These are phyloP conservation scores for Distichodus sexfasciatus DNA, from an alignment of 2,797 vertebrate genomes.

Conservation along the genomic window DNA sequence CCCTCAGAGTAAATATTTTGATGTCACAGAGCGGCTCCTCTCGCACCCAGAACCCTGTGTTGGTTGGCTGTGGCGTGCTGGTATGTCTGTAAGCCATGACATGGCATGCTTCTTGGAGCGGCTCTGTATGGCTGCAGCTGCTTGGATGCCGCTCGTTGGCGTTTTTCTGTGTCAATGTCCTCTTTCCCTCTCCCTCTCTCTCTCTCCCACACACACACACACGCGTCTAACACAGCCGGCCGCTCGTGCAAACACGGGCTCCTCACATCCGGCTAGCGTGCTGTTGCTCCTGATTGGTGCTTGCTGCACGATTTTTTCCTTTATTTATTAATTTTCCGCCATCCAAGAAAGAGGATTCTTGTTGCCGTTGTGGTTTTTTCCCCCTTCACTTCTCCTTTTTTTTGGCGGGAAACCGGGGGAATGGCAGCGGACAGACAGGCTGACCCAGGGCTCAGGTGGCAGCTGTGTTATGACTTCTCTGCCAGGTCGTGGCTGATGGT, in stretches of 20 bases:
- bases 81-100: slow-evolving; percentile 59
- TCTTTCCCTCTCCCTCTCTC: slow-evolving; percentile 60
- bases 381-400: slow-evolving; percentile 16
- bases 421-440: slow-evolving; percentile 69
- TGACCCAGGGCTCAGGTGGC: slow-evolving; percentile 77
- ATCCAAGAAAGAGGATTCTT: slow-evolving; percentile 62
- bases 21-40: slow-evolving; percentile 35
- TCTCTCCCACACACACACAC: slow-evolving; percentile 60
- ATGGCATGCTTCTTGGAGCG: slow-evolving; percentile 69
- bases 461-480: slow-evolving; percentile 77
- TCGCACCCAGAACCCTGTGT: slow-evolving; percentile 47
- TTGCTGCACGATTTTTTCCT: slow-evolving; percentile 48
- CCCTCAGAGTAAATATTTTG: slow-evolving; percentile 48
- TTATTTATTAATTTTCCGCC: slow-evolving; percentile 63
- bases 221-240: slow-evolving; percentile 32
- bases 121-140: slow-evolving; percentile 71
- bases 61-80: slow-evolving; percentile 51
- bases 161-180: slow-evolving; percentile 67
- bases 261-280: slow-evolving; percentile 33
- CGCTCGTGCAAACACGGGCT: slow-evolving; percentile 57
- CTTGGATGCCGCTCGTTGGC: slow-evolving; percentile 71
- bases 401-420: slow-evolving; percentile 58
- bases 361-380: slow-evolving; percentile 32
- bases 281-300: slow-evolving; percentile 66
- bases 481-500: slow-evolving; percentile 80